A percentile compares a stretch with the other conserved stretches of the same genome.
These are phyloP conservation scores for Planococcus citri DNA, from an alignment of 1,140 invertebrate species.

Conservation along the genomic window DNA sequence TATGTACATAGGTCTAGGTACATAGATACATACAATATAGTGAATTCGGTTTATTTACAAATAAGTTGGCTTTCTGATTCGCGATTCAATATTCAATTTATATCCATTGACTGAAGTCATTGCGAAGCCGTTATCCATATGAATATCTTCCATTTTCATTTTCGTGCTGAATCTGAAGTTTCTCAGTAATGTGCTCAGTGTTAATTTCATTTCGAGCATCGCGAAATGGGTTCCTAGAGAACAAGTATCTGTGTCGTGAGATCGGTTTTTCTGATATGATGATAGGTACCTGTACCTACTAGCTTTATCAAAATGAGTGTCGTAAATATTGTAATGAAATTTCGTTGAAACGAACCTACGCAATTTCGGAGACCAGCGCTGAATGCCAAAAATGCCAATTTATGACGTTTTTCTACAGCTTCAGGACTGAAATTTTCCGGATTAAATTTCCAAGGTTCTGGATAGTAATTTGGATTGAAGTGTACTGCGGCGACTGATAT, in stretches of 20 bases:
- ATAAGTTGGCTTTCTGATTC: constrained; percentile 19
- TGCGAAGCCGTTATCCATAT: background rate
- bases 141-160: background rate
- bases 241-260: background rate
- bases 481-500: background rate
- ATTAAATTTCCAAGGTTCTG: constrained; percentile 24
- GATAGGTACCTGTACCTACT: background rate
- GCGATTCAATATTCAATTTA: constrained; percentile 14
- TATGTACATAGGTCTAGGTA: too few species aligned
- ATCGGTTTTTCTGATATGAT: background rate
- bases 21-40: too few species aligned
- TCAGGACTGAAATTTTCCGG: constrained; percentile 24
- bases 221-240: constrained; percentile 24
- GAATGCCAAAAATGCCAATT: constrained; percentile 55
- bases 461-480: constrained; percentile 8
- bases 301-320: too few species aligned
- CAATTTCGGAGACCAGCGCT: constrained; percentile 60
- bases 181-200: constrained; percentile 24
- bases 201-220: constrained; percentile 27
- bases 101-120: background rate
- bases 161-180: constrained; percentile 23
- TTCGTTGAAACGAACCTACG: constrained; percentile 41
- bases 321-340: too few species aligned
- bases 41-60: background rate
- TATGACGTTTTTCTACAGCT: constrained; percentile 34